Evolutionary conservation across 2,113 vertebrate genomes (phyloP), one percentile per base, ranked within the genome.

Genomic region (Xiphophorus couchianus): DNA sequence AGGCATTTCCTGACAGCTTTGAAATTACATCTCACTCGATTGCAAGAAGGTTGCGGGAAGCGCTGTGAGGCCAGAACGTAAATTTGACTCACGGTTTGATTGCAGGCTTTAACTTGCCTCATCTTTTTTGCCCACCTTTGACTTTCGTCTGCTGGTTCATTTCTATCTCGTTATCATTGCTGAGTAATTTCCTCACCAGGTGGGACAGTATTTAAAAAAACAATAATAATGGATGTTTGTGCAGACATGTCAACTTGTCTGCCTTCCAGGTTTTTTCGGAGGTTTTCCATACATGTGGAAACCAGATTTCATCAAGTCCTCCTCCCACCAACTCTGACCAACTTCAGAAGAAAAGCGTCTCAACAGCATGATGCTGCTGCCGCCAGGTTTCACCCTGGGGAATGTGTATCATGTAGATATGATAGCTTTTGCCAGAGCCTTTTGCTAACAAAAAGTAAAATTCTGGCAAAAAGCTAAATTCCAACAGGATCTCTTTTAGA

Each of bases 1-100:
- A 84, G 86, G 88, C 79, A 87, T 89, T 93, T 93, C 87, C 87
- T 80, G 83, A 68, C 82, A 69, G 74, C 87, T 80, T 77, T 12
- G 35, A 85, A 82, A 81, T 85, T 27, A 77, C 62, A 12, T 74
- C 78, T 82, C 74, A 48, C 11, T 14, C 80, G 80, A 74, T 48
- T 65, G 71, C 51, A 73, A 7, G 51, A 37, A 62, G 54, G 78
- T 80, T 72, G 73, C 71, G 77, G 80, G 68, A 74, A 84, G 64
- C 63, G 33, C 78, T 62, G 44, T 63, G 22, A 33, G 65, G 65
- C 66, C 76, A 27, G 71, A 76, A 76, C n/a, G 54, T 28, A 54
- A 73, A 83, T 44, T 27, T 48, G 37, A 70, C 62, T 78, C 27
- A 0, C 3, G 30, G 72, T 67, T 31, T 69, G 44, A 77, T 8